These are phyloP conservation scores for Orthosia cruda DNA, from an alignment of 2,888 invertebrate species.

Conservation along the genomic window DNA sequence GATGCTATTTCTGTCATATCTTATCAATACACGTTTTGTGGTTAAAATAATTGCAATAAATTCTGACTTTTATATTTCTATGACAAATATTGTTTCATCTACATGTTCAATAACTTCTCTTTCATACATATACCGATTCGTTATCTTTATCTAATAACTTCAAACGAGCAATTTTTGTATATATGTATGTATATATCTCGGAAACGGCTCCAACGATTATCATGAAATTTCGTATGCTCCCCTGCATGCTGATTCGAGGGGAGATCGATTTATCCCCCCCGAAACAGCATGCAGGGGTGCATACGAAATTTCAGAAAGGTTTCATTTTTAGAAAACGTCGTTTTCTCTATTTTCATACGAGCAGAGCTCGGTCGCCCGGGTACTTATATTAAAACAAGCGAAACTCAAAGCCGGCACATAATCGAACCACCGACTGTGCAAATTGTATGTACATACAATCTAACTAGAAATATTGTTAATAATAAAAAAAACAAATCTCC, in stretches of 20 bases:
- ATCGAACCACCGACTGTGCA: constrained; percentile 63
- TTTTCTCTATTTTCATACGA: too few species aligned
- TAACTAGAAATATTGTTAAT: constrained; percentile 69
- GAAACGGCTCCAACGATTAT: too few species aligned
- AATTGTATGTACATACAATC: constrained; percentile 71
- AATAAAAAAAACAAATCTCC: constrained; percentile 83
- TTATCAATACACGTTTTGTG: constrained; percentile 31
- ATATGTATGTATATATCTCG: too few species aligned
- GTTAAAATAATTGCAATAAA: constrained; percentile 3
- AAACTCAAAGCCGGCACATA: constrained; percentile 61
- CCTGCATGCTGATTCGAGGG: too few species aligned
- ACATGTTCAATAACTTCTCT: neutral
- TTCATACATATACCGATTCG: constrained; percentile 1
- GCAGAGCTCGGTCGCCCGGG: too few species aligned
- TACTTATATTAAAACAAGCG: neutral
- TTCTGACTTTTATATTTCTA: neutral
- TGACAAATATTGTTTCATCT: neutral
- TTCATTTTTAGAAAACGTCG: too few species aligned
- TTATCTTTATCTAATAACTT: too few species aligned
- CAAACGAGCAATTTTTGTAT: too few species aligned
- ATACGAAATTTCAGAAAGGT: too few species aligned
- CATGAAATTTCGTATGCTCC: too few species aligned
- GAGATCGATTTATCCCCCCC: too few species aligned
- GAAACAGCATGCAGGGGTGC: too few species aligned
- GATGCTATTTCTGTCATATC: constrained; percentile 29